Evolutionary conservation across 2,113 vertebrate species (phyloP).

Genomic region (Copsychus sechellarum): DNA sequence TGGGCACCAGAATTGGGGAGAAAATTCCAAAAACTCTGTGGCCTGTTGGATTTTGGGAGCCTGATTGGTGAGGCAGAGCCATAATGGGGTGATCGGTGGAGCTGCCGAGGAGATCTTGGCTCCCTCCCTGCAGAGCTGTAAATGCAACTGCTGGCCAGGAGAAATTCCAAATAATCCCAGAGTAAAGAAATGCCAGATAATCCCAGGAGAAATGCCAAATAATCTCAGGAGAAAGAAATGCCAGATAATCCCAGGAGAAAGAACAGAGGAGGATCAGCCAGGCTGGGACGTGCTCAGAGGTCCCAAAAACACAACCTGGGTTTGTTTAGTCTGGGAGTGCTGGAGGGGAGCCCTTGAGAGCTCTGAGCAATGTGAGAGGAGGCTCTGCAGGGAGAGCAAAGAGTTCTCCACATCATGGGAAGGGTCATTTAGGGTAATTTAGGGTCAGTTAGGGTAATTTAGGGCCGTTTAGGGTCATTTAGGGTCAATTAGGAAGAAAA

Average conservation of each 20-base stretch:
- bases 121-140: not conserved
- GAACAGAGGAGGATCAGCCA: not conserved
- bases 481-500: not conserved
- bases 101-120: not conserved
- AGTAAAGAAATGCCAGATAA: no score
- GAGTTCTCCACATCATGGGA: rapidly evolving
- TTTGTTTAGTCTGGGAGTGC: conserved; percentile 22
- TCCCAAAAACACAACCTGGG: not conserved
- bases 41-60: not conserved
- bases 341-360: not conserved
- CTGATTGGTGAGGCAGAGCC: not conserved
- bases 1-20: not conserved
- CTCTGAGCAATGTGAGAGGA: not conserved
- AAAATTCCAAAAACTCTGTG: not conserved
- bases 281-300: not conserved
- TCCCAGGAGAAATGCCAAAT: no score
- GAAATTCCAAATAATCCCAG: no score
- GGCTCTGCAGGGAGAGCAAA: not conserved
- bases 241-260: no score
- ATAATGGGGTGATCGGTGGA: not conserved
- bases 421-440: not conserved
- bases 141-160: not conserved
- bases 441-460: not conserved
- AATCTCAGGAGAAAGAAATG: no score
- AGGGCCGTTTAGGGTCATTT: not conserved